These are phyloP conservation scores for Napeogenes inachia DNA, from an alignment of 2,888 invertebrate genomes.

Conservation along the genomic window DNA sequence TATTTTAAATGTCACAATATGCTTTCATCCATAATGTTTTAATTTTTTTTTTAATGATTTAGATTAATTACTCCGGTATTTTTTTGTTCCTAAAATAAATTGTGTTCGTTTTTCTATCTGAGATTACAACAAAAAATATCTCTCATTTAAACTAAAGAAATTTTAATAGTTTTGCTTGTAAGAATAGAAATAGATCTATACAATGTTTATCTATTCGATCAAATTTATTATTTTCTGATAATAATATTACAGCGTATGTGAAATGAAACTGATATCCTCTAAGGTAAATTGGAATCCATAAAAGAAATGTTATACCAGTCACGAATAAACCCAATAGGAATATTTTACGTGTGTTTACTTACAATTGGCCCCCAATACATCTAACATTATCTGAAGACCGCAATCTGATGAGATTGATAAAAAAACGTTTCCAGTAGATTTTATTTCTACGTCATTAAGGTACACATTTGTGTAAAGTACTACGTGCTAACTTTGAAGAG, in stretches of 20 bases:
- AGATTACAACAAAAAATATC: too few relatives aligned
- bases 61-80: too few relatives aligned
- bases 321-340: constrained; percentile 33
- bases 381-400: constrained; percentile 18
- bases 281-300: constrained; percentile 34
- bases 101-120: too few relatives aligned
- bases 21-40: too few relatives aligned
- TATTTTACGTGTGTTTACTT: constrained; percentile 37
- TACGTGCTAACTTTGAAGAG: constrained; percentile 66
- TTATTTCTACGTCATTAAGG: constrained; percentile 49
- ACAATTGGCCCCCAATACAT: constrained; percentile 32
- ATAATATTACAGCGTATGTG: constrained; percentile 26
- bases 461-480: constrained; percentile 69
- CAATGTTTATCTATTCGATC: constrained; percentile 14
- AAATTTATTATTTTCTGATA: constrained; percentile 25
- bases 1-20: too few relatives aligned
- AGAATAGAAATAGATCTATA: not conserved
- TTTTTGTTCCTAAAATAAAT: too few relatives aligned
- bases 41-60: too few relatives aligned
- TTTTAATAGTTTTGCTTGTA: too few relatives aligned
- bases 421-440: constrained; percentile 40
- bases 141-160: too few relatives aligned
- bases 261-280: constrained; percentile 25
- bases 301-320: constrained; percentile 32
- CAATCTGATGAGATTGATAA: constrained; percentile 21